phyloP scores from a whole-genome alignment of 2,888 invertebrate species.

The Idaea biselata region DNA sequence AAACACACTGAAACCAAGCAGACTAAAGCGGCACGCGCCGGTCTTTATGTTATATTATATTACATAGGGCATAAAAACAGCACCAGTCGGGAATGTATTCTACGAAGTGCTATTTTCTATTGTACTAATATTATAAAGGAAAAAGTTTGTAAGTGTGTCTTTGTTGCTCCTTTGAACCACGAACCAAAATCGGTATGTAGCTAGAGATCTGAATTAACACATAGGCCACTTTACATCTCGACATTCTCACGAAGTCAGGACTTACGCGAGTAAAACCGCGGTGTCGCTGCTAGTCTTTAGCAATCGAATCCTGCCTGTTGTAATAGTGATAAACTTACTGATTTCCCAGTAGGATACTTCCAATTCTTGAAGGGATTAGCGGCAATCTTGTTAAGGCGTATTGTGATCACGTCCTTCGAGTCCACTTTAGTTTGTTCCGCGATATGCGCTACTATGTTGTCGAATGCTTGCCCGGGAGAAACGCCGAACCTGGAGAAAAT shows the following conservation, averaged over 20 bases:
- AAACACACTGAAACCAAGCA: too few species aligned
- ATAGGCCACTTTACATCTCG: too few species aligned
- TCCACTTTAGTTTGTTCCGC: slow-evolving; percentile 88
- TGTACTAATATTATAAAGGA: too few species aligned
- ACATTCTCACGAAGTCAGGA: neutral
- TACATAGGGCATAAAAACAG: too few species aligned
- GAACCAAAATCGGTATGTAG: too few species aligned
- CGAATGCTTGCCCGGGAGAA: slow-evolving; percentile 88
- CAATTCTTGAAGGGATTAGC: slow-evolving; percentile 76
- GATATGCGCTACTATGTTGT: slow-evolving; percentile 89
- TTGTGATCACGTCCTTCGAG: slow-evolving; percentile 81
- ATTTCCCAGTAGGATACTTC: slow-evolving; percentile 60
- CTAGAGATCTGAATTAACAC: too few species aligned
- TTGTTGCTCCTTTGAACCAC: too few species aligned
- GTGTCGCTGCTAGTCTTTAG: neutral
- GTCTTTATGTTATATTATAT: too few species aligned
- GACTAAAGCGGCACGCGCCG: too few species aligned
- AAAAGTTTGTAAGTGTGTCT: too few species aligned
- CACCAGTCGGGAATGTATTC: too few species aligned
- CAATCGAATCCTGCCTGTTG: neutral
- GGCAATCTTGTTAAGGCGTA: slow-evolving; percentile 83
- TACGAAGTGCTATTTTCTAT: too few species aligned
- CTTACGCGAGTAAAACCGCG: neutral
- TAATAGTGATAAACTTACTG: slow-evolving; percentile 34
- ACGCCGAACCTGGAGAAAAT: slow-evolving; percentile 83